Base-by-base conservation (phyloP, 1,140 invertebrate genomes). In the Drosophila cardini region DNA sequence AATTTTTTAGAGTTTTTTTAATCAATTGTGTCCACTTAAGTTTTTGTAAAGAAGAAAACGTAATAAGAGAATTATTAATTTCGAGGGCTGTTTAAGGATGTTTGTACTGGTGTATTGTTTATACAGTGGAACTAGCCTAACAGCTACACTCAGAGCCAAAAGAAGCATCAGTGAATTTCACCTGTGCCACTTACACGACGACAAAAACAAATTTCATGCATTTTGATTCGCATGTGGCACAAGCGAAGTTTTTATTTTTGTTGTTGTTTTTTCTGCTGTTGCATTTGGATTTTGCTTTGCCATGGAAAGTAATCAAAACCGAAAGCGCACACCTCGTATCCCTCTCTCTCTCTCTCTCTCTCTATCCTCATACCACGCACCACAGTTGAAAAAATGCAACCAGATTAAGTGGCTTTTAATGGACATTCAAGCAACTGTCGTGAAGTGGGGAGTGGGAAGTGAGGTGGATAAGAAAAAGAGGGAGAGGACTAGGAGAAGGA, bases 261-360 rank as follows among this genome's bases (percentile, higher is more conserved):
- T 36, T 56, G 21, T 50, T 26, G 26, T 57, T 42, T 15, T 40
- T 53, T 34, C 38, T 34, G 26, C n/a, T 34, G 30, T 53, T 63
- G 45, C 50, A 69, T 45, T 71, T 75, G n/a, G 9, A 36, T 30
- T 34, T 73, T 69, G 62, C 63, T 69, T 67, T 52, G 68, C 56
- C 69, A 86, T 87, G 78, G 83, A 82, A 87, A 86, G 83, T 76
- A 76, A 75, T 78, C 63, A 75, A 76, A 67, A 63, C 68, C 68
- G 70, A 68, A 60, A 69, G 63, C 62, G 30, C 56, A 6, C 21
- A 7, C 16, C 42, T 26, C 16, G 10, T 4, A 4, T 0, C 21
- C 2, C 21, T 1, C 21, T 26, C 21, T 26, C 21, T 2, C 2
- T 2, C 21, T 4, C 21, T 4, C 21, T 26, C 21, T 26, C 21